phyloP scores from a whole-genome alignment of 2,113 vertebrate species.

The Apteryx owenii region DNA sequence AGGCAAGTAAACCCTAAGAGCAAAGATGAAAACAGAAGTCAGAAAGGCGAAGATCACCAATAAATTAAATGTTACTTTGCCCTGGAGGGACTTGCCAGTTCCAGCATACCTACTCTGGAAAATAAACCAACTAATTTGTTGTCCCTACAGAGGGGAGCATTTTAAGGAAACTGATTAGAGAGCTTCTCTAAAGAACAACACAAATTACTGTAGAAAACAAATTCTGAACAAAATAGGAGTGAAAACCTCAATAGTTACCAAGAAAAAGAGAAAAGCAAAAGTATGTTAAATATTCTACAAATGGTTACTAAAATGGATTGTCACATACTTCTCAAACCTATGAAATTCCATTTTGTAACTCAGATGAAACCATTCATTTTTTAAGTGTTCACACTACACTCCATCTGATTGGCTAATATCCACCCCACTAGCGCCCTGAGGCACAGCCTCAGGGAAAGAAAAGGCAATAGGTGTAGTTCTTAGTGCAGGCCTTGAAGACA shows the following conservation, averaged over 20 bases:
- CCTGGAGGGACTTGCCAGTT: background rate
- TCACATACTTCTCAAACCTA: background rate
- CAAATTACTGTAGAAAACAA: background rate
- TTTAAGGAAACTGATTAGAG: background rate
- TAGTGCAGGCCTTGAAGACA: background rate
- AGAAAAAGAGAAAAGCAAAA: background rate
- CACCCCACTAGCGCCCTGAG: background rate
- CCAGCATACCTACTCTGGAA: background rate
- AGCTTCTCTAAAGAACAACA: background rate
- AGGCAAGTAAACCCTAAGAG: background rate
- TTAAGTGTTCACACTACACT: background rate
- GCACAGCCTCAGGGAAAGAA: background rate
- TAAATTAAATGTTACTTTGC: background rate
- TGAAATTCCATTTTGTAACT: background rate
- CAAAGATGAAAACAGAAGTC: background rate
- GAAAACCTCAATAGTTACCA: background rate
- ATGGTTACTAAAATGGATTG: background rate
- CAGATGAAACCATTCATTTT: background rate
- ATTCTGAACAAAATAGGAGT: background rate
- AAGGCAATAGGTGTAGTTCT: background rate
- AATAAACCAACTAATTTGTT: background rate
- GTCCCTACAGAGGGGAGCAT: background rate
- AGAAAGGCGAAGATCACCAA: background rate
- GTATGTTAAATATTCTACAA: background rate
- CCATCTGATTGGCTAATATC: background rate